Base-by-base conservation (phyloP, 23 tunicate species). In the Diplosoma virens region DNA sequence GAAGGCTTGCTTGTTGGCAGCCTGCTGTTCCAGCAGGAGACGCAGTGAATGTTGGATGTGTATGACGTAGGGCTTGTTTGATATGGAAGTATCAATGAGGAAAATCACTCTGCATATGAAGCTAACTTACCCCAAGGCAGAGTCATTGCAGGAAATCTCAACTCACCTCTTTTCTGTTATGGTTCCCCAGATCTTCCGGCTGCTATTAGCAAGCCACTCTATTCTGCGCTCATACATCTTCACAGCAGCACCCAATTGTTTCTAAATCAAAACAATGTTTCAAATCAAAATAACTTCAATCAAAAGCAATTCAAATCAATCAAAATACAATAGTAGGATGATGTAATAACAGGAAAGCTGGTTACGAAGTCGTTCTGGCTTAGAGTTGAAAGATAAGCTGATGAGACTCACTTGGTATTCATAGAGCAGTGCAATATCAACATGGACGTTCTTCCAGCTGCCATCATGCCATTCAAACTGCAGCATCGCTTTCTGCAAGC, bases 391-490 rank as follows among this genome's bases (percentile, higher is more conserved):
- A n/a, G n/a, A n/a, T n/a, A n/a, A n/a, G n/a, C n/a, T n/a, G n/a
- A n/a, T n/a, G n/a, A n/a, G n/a, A n/a, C n/a, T n/a, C n/a, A 79
- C 92, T 75, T 92, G 97, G 32, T 92, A 92, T 21, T 92, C 87
- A 58, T 72, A 81, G 18, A 92, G 56, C 92, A 85, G 85, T 21
- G 97, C 87, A 16, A 92, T 88, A 70, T 92, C 97, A 21, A 92
- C 97, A 70, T 92, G 97, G 23, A 92, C 85, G 66, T 92, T 92
- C 78, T 92, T 92, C 21, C 76, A 56, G 18, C 81, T 74, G 25
- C 97, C 97, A 60, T 92, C 97, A 68, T 92, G 92, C 97, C 97
- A 92, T 56, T 85, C 92, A 70, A 92, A 81, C 66, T 92, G 97
- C 59, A 85, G 97, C 97, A 92, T 92, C 16, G 97, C 97, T 47